These are phyloP conservation scores for Pachyramphus minor DNA, from an alignment of 2,113 vertebrate genomes.

Conservation along the genomic window DNA sequence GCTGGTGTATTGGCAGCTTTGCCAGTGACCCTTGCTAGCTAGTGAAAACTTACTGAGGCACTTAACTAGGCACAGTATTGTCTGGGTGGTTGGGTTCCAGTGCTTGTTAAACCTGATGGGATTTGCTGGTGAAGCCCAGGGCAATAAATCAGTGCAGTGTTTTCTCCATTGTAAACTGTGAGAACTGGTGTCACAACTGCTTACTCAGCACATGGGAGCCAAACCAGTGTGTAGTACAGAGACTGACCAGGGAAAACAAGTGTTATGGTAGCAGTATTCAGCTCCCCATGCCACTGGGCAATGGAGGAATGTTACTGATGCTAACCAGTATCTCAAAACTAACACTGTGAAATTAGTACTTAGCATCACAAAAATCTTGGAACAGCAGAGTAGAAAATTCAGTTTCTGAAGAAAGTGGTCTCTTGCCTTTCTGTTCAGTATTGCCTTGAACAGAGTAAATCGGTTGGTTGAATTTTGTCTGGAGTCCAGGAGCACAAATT, in stretches of 20 bases:
- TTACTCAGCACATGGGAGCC: conserved; percentile 20
- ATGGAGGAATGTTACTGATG: conserved; percentile 7
- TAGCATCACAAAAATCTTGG: neutral
- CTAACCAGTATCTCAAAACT: conserved; percentile 47
- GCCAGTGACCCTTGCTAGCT: neutral
- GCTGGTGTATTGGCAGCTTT: neutral
- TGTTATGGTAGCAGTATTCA: neutral
- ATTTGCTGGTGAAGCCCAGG: neutral
- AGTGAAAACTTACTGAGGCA: neutral
- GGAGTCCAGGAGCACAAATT: neutral
- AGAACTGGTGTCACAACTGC: neutral
- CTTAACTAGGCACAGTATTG: neutral
- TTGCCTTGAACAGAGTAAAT: neutral
- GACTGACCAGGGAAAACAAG: conserved; percentile 48
- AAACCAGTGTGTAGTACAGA: neutral
- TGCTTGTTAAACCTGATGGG: neutral
- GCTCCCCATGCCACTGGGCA: neutral
- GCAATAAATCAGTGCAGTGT: neutral
- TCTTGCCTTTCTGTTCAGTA: neutral
- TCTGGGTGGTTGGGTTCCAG: neutral
- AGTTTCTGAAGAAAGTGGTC: neutral
- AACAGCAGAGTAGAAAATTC: neutral
- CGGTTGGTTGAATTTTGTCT: neutral
- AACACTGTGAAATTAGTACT: conserved; percentile 49
- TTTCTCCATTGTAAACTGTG: neutral